Conservation (phyloP, 2,888 invertebrate species). For the Aethes cnicana region DNA sequence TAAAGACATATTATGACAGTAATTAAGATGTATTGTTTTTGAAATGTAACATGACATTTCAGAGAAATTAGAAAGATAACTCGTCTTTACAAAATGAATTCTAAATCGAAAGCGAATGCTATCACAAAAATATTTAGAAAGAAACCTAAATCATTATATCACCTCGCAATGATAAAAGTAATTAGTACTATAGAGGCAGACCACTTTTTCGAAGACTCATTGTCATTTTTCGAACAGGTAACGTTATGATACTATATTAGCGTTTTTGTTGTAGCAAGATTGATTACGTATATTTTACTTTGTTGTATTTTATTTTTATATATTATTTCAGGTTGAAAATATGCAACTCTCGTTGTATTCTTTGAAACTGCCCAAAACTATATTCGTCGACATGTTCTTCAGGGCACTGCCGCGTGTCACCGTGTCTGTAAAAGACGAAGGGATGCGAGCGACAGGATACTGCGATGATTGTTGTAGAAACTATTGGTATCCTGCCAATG, state of each 20-base stretch:
- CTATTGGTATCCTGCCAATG: slow-evolving; percentile 4
- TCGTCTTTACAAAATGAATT: background rate
- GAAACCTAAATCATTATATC: background rate
- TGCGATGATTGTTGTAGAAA: slow-evolving; percentile 6
- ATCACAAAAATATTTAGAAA: slow-evolving; percentile 1
- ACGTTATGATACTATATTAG: slow-evolving; percentile 2
- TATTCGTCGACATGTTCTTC: background rate
- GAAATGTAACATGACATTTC: background rate
- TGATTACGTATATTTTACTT: slow-evolving; percentile 1
- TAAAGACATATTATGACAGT: background rate
- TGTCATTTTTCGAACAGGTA: background rate
- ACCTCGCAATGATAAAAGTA: slow-evolving; percentile 6
- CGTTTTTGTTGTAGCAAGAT: slow-evolving; percentile 4
- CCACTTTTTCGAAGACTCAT: slow-evolving; percentile 2
- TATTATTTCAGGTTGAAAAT: slow-evolving; percentile 2
- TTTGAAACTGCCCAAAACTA: background rate
- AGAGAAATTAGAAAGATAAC: background rate
- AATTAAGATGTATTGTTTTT: background rate
- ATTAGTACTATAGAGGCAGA: background rate
- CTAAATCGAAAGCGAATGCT: slow-evolving; percentile 1
- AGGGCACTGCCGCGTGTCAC: background rate
- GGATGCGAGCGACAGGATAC: slow-evolving; percentile 1
- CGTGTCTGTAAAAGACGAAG: slow-evolving; percentile 1
- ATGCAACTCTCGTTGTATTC: slow-evolving; percentile 3
- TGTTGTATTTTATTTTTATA: background rate